Evolutionary conservation across 92 coral and sea anemone genomes (phyloP), one percentile per base, ranked within the genome.

Genomic region (Heliopora coerulea): DNA sequence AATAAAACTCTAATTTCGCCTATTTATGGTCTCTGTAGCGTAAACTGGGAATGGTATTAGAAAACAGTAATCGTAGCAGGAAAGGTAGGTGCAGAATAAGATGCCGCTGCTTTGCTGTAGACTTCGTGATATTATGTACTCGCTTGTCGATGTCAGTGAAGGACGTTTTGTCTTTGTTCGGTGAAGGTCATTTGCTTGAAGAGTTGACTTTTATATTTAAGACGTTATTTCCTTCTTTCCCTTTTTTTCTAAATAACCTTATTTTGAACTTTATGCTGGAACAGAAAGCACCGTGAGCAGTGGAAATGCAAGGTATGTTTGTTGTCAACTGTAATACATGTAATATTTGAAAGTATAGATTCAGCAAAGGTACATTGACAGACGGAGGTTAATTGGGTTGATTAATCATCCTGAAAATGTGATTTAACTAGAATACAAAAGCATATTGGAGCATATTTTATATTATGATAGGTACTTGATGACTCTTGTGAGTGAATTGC

Each of bases 221-320:
- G 3, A 60, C 18, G n/a, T n/a, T 13, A 33, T 8, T 9, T 10
- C 35, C 19, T 26, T 29, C 21, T n/a, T 15, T 62, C 27, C n/a
- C 26, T 63, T 65, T 34, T 27, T 21, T 39, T 65, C 32, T 39
- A 56, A 28, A 39, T 65, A 12, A 34, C 15, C n/a, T 15, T 34
- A 0, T 39, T 8, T 8, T 40, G 12, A 8, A 37, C 42, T 4
- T 46, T 67, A 10, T 67, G 58, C 24, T 67, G 31, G 35, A 10
- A 20, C 48, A 67, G 74, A 67, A 41, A 67, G 58, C 23, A 8
- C 17, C 15, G 13, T 54, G 25, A 65, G 21, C 25, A 54, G 72
- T 67, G 59, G 74, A 25, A 48, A 27, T 30, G 23, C 48, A 28
- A 67, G 74, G 74, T 67, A 67, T 59, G 12, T 35, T 17, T 59